Base-by-base conservation (phyloP, 2,888 invertebrate genomes). In the Netelia inedita region DNA sequence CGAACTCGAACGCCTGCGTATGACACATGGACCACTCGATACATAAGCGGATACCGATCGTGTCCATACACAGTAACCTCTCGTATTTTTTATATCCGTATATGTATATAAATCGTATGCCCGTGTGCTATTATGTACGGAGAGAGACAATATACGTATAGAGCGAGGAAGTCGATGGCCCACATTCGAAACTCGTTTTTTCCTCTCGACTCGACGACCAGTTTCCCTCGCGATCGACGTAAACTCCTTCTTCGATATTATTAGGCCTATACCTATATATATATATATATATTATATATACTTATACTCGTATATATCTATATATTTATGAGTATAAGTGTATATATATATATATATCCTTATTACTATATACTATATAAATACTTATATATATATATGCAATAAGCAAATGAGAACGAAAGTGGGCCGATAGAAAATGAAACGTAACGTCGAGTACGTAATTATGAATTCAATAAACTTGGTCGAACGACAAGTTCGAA, bases 111-210 rank as follows among this genome's bases (percentile, higher is more conserved):
- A 5, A 28, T 28, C 5, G 28, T 28, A 28, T 28, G 28, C 0
- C 28, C 28, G 5, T 28, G 28, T 28, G 5, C 5, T 28, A 0
- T 28, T 28, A 28, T 28, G 28, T 28, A 28, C n/a, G n/a, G 5
- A 28, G 5, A 28, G 28, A 28, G 5, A 28, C 28, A 28, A 16
- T 57, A 19, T 57, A 16, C n/a, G 16, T 55, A 55, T 55, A 55
- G 3, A 19, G 53, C 63, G 41, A 63, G 41, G 46, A 69, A 78
- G 65, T 71, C 81, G 81, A 74, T 81, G 84, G 76, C 84, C 84
- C 84, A 81, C 81, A 81, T 85, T 81, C 78, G 55, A 85, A 85
- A 85, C 84, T 81, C 74, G 84, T 85, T 85, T 81, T 85, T 84
- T 78, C 78, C 79, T 55, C 55, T 65, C 73, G n/a, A 35, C 68